Evolutionary conservation across 2,888 invertebrate genomes (phyloP).

Genomic region (Carpatolechia fugitivella): DNA sequence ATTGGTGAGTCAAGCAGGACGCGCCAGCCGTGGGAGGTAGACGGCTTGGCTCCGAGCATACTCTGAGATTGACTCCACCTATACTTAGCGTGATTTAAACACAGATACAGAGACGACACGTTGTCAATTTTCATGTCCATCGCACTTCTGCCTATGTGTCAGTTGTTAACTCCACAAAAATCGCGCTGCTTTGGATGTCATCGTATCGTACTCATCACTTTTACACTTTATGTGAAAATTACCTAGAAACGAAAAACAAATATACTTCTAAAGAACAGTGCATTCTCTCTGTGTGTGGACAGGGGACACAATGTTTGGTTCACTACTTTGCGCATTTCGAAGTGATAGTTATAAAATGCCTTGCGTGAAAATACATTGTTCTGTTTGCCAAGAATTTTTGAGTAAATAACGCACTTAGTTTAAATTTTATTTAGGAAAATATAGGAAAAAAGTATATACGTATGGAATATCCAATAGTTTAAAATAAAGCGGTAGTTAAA

Average conservation of each 20-base stretch:
- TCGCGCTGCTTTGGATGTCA: background rate
- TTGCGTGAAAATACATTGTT: too few relatives aligned
- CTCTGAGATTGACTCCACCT: conserved; percentile 31
- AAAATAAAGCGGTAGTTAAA: too few relatives aligned
- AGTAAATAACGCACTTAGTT: too few relatives aligned
- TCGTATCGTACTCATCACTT: background rate
- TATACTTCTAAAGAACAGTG: background rate
- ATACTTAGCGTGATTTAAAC: conserved; percentile 17
- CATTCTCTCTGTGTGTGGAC: background rate
- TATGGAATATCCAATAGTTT: too few relatives aligned
- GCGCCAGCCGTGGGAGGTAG: conserved; percentile 70
- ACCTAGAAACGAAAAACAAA: background rate
- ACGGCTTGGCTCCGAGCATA: conserved; percentile 68
- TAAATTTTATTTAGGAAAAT: too few relatives aligned
- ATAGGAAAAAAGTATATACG: too few relatives aligned
- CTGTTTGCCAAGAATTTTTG: too few relatives aligned
- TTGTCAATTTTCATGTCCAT: background rate
- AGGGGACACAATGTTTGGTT: background rate
- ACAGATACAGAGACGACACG: background rate
- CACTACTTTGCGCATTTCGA: background rate
- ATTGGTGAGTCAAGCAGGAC: conserved; percentile 76
- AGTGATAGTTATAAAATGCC: background rate
- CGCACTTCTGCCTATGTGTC: background rate
- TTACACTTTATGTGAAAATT: background rate
- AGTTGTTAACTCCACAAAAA: background rate